phyloP scores from a whole-genome alignment of 2,888 invertebrate species.

The Druceiella hillmani region DNA sequence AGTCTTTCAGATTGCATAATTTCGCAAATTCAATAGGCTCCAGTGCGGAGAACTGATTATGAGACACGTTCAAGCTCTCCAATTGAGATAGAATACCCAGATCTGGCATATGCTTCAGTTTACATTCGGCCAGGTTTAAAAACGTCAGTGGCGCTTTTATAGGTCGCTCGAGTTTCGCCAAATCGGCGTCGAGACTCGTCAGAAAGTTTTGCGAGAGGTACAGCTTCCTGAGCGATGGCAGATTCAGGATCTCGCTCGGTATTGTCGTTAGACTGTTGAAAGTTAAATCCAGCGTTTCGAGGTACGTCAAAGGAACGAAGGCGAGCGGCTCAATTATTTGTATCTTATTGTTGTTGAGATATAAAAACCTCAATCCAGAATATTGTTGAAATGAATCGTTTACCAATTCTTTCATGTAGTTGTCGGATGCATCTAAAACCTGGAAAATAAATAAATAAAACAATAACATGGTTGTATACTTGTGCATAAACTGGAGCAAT shows the following conservation, averaged over 20 bases:
- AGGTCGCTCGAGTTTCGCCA: constrained; percentile 43
- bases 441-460: constrained; percentile 30
- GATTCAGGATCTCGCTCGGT: constrained; percentile 47
- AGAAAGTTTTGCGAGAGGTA: constrained; percentile 53
- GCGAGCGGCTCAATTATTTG: constrained; percentile 49
- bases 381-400: constrained; percentile 47
- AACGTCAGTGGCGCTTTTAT: constrained; percentile 53
- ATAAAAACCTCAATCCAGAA: constrained; percentile 48
- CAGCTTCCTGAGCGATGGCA: constrained; percentile 57
- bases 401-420: constrained; percentile 48
- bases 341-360: constrained; percentile 55
- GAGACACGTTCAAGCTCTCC: constrained; percentile 56
- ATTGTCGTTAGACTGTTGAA: constrained; percentile 48
- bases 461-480: constrained; percentile 8
- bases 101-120: constrained; percentile 52
- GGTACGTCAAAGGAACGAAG: constrained; percentile 40
- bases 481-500: not conserved
- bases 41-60: constrained; percentile 47
- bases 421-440: constrained; percentile 54
- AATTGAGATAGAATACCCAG: constrained; percentile 56
- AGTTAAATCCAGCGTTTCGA: constrained; percentile 53
- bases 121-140: constrained; percentile 56
- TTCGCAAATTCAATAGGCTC: constrained; percentile 51
- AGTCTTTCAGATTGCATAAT: constrained; percentile 54
- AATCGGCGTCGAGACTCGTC: constrained; percentile 35